These are phyloP conservation scores for Eubasilissa splendida DNA, from an alignment of 2,888 invertebrate species.

Conservation along the genomic window DNA sequence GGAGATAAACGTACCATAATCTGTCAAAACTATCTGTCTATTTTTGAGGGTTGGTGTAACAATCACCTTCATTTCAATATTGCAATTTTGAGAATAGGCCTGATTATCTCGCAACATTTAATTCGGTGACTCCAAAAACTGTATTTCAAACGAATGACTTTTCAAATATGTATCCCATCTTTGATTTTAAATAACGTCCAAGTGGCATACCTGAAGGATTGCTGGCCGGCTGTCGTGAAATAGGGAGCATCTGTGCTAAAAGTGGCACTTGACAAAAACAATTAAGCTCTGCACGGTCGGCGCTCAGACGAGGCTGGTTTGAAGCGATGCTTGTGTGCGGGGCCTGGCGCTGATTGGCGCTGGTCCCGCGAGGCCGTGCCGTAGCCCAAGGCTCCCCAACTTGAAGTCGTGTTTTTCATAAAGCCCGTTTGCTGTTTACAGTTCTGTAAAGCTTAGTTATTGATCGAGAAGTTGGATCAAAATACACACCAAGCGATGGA, in stretches of 20 bases:
- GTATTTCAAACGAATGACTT: not conserved
- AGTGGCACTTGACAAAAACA: too few relatives aligned
- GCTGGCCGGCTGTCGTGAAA: not conserved
- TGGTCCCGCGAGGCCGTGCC: not conserved
- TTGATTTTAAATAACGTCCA: slow-evolving; percentile 19
- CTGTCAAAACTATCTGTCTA: too few relatives aligned
- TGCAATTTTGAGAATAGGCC: too few relatives aligned
- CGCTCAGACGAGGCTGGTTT: too few relatives aligned
- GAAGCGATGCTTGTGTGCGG: too few relatives aligned
- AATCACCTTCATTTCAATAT: too few relatives aligned
- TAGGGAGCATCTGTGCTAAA: not conserved
- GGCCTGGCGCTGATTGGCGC: too few relatives aligned
- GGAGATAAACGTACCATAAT: too few relatives aligned
- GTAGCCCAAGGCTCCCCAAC: slow-evolving; percentile 33
- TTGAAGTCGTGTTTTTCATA: slow-evolving; percentile 33
- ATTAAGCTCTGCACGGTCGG: too few relatives aligned
- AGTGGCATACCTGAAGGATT: not conserved
- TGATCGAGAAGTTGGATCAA: too few relatives aligned
- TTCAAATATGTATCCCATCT: slow-evolving; percentile 11
- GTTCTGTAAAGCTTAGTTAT: not conserved
- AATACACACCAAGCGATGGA: too few relatives aligned
- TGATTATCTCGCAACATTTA: not conserved
- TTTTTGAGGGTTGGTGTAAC: too few relatives aligned
- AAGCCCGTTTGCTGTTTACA: slow-evolving; percentile 11
- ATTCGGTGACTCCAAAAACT: not conserved